Evolutionary conservation across 30 jellyfish, hydroid and myxozoan species (phyloP), one percentile per base, ranked within the genome.

Genomic region (Catostylus mosaicus): DNA sequence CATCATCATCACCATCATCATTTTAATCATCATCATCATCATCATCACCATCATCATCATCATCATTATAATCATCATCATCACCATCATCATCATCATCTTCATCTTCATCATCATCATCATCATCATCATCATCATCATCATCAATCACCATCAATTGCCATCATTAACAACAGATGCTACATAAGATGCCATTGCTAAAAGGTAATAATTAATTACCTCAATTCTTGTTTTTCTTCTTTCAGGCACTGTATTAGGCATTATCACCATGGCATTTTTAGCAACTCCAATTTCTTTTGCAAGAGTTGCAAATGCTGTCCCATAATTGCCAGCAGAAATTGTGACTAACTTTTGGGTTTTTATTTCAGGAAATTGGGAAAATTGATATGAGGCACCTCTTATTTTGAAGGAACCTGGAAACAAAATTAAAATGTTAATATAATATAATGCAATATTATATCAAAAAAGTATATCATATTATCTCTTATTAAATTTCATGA

Each of bases 281-380:
- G 86, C 86, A 5, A 48, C 66, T 20, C 86, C 93, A 50, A 88
- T 38, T 33, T 79, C 86, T 56, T 73, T 88, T n/a, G 99, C 93
- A 34, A 88, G 90, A 30, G 30, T 82, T 19, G 96, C 95, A 78
- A 94, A 94, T 45, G 99, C 92, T 34, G 90, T 83, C 14, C 99
- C 99, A 83, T 94, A 94, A 84, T 94, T 94, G 9, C 99, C 99
- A 46, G 97, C 99, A 0, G 99, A 94, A 71, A 94, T 94, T 32
- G 99, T 94, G 22, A 94, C 92, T 36, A 94, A 52, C n/a, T 68
- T 54, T 67, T 78, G 72, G 0, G 67, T 45, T 20, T 47, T 43
- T 11, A 64, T 37, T 27, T 81, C 75, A 3, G 56, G 63, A 29
- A 72, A 29, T 31, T 70, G 70, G 26, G 90, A 78, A 77, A 94